Percentiles rank a stretch among this genome's conserved stretches.
phyloP scores from a whole-genome alignment of 2,113 vertebrate species.

The Acrocephalus kingi region DNA sequence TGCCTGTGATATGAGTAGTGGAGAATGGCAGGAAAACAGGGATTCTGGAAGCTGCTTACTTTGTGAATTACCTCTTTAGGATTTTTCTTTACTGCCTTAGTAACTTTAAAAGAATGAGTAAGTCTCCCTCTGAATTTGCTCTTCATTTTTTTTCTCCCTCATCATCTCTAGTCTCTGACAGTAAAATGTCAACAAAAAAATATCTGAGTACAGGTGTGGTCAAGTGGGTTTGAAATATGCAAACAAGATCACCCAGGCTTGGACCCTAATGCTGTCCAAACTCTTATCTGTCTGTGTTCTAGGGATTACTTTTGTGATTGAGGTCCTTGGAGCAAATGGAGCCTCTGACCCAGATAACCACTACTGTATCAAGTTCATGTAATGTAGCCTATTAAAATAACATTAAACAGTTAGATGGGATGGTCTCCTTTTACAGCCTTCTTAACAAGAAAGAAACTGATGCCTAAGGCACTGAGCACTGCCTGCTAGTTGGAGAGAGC shows the following conservation, averaged over 20 bases:
- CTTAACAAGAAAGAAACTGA: constrained; percentile 1
- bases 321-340: background rate
- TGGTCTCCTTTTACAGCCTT: constrained; percentile 1
- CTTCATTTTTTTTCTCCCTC: background rate
- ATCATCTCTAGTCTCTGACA: background rate
- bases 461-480: constrained; percentile 6
- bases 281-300: background rate
- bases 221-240: background rate
- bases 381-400: constrained; percentile 33
- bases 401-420: constrained; percentile 21
- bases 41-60: background rate
- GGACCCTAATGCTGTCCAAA: background rate
- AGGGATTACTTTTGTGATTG: background rate
- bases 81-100: background rate
- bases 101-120: background rate
- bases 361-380: background rate
- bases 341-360: background rate
- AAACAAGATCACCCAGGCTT: background rate
- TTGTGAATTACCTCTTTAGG: background rate
- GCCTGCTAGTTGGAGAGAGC: background rate
- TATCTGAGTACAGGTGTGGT: background rate
- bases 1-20: background rate
- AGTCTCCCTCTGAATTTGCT: background rate
- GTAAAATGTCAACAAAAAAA: background rate
- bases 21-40: background rate